Conservation (phyloP, 2,888 invertebrate species). For the Rhamphomyia laevipes region DNA sequence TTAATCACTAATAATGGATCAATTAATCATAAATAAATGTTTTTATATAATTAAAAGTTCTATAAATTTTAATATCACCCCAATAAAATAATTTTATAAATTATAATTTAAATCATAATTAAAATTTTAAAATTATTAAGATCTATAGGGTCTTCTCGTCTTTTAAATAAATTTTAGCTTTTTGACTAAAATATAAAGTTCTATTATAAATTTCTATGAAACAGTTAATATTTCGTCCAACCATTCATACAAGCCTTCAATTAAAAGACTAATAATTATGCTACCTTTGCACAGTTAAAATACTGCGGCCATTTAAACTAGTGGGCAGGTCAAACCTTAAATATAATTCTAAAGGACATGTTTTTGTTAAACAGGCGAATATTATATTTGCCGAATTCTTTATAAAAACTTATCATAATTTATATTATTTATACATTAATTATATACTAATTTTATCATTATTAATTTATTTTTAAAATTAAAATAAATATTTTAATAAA, state of each 20-base stretch:
- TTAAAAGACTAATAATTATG: conserved; percentile 72
- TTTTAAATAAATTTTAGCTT: conserved; percentile 52
- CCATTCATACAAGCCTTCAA: conserved; percentile 68
- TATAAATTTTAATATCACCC: conserved; percentile 50
- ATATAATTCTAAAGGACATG: conserved; percentile 54
- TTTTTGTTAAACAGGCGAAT: conserved; percentile 68
- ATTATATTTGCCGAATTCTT: conserved; percentile 54
- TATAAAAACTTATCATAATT: conserved; percentile 37
- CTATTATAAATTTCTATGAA: conserved; percentile 40
- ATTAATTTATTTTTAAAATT: conserved; percentile 39
- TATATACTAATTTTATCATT: conserved; percentile 50
- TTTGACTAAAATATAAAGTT: conserved; percentile 52
- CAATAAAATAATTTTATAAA: conserved; percentile 44
- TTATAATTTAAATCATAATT: conserved; percentile 31
- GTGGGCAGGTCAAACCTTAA: conserved; percentile 61
- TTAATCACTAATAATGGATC: conserved; percentile 49
- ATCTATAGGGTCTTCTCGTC: conserved; percentile 74
- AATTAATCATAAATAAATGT: conserved; percentile 38
- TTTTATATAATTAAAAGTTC: conserved; percentile 42
- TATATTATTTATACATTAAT: conserved; percentile 22
- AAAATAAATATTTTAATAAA: conserved; percentile 36
- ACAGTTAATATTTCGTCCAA: conserved; percentile 53
- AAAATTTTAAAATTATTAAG: conserved; percentile 41
- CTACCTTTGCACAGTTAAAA: conserved; percentile 69
- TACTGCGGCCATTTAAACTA: conserved; percentile 67